These are phyloP conservation scores for Lepus europaeus DNA, from an alignment of 2,113 vertebrate species.

Conservation along the genomic window DNA sequence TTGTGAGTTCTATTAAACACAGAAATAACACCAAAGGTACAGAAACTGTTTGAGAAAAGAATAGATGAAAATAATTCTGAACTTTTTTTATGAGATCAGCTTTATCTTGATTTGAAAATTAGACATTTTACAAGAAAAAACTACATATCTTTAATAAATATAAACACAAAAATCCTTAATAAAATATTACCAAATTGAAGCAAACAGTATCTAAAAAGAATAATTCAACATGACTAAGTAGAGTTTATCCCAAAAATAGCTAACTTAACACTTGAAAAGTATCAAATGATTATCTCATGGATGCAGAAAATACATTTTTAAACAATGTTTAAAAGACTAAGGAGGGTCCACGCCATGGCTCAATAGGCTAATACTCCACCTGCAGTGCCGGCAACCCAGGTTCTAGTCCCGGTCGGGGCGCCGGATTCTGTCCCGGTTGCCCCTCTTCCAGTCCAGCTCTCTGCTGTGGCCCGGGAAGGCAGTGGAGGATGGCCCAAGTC, in stretches of 20 bases:
- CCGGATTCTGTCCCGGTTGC: too few species aligned
- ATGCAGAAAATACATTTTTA: neutral
- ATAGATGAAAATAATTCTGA: neutral
- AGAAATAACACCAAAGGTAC: neutral
- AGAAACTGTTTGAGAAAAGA: neutral
- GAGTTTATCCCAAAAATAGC: neutral
- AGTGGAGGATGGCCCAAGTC: too few species aligned
- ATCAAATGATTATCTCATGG: neutral
- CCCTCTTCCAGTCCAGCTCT: too few species aligned
- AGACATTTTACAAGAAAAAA: neutral
- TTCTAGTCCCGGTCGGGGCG: too few species aligned
- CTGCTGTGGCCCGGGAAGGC: too few species aligned
- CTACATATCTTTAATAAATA: neutral
- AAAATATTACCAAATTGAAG: neutral
- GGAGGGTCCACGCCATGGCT: too few species aligned
- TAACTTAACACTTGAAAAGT: slow-evolving; percentile 8
- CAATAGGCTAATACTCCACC: too few species aligned
- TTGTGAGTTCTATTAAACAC: slow-evolving; percentile 11
- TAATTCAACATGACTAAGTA: neutral
- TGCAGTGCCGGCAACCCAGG: too few species aligned
- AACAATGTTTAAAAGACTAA: too few species aligned
- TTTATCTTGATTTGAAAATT: slow-evolving; percentile 19
- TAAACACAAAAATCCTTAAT: slow-evolving; percentile 20
- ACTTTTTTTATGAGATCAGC: neutral
- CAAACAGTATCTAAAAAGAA: neutral